These are phyloP conservation scores for Microcebus jonahi DNA, from an alignment of 2,113 vertebrate species.

Conservation along the genomic window DNA sequence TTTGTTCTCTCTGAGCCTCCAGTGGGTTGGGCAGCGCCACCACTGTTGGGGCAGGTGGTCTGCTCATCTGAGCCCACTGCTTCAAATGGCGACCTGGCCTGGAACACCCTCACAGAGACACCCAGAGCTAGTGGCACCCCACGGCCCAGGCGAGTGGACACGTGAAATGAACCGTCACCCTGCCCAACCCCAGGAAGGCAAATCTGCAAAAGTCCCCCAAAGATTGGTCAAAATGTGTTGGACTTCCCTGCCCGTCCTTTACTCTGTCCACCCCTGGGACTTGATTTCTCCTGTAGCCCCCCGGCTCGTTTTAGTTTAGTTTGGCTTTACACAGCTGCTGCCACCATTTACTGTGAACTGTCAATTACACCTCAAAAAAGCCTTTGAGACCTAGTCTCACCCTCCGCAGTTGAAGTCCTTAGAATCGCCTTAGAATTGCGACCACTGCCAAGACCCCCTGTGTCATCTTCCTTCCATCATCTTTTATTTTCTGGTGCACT, in stretches of 20 bases:
- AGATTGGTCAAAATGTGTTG: neutral
- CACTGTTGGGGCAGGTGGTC: too few relatives aligned
- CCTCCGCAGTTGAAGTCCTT: accelerated
- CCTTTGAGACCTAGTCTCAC: neutral
- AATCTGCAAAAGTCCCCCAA: neutral
- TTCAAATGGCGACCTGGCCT: neutral
- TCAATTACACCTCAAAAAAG: neutral
- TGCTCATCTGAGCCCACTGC: neutral
- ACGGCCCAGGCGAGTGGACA: neutral
- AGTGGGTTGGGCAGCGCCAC: neutral
- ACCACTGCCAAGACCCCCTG: too few relatives aligned
- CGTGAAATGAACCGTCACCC: neutral
- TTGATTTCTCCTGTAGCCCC: accelerated
- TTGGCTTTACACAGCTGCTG: neutral
- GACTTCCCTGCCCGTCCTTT: neutral
- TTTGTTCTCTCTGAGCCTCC: neutral
- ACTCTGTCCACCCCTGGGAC: too few relatives aligned
- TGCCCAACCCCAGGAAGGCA: neutral
- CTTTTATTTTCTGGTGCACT: accelerated
- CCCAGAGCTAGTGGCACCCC: neutral
- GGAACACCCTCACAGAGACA: neutral
- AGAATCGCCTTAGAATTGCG: too few relatives aligned
- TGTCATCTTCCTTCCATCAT: accelerated
- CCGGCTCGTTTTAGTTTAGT: neutral
- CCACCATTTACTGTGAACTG: neutral